phyloP scores from a whole-genome alignment of 2,888 invertebrate genomes.

The Harpalus rubripes region DNA sequence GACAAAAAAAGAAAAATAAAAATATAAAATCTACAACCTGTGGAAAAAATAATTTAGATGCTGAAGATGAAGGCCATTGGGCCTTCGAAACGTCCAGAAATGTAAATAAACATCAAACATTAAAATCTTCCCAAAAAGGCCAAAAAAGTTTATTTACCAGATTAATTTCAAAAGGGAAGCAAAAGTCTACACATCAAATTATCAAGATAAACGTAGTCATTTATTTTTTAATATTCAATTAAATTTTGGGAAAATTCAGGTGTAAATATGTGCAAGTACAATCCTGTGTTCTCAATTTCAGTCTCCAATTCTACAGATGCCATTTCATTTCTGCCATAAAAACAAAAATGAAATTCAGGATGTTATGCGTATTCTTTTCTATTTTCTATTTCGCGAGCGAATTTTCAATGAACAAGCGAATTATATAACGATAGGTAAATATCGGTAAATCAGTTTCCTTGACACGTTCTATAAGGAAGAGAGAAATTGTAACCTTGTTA shows the following conservation, averaged over 20 bases:
- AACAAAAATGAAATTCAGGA: constrained; percentile 45
- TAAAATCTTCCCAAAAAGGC: no score
- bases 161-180: no score
- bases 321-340: constrained; percentile 56
- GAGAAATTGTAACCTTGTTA: constrained; percentile 55
- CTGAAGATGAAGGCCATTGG: no score
- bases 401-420: constrained; percentile 57
- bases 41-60: no score
- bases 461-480: constrained; percentile 43
- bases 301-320: constrained; percentile 51
- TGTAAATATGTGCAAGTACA: neutral
- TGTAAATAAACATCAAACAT: no score
- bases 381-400: constrained; percentile 55
- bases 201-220: no score
- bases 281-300: constrained; percentile 49
- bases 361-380: constrained; percentile 57
- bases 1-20: no score
- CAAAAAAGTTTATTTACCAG: no score
- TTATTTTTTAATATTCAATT: neutral
- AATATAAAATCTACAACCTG: no score
- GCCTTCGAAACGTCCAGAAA: no score
- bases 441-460: constrained; percentile 62
- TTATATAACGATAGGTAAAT: constrained; percentile 65
- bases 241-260: neutral
- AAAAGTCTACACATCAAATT: no score